A percentile compares a stretch with the other conserved stretches of the same genome.
Evolutionary conservation across 2,888 invertebrate species (phyloP).

Genomic region (Bellardia pandia): DNA sequence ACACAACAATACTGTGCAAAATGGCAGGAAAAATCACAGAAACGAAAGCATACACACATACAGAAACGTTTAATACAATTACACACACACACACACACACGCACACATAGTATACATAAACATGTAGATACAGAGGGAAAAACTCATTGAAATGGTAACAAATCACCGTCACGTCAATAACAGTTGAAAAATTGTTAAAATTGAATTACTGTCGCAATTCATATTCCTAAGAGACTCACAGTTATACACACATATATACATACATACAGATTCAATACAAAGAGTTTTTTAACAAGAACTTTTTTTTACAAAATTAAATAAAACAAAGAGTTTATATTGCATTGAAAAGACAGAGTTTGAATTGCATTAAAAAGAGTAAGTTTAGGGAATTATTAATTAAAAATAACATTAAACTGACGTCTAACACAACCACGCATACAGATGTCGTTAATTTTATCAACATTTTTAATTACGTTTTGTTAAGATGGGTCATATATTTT

Average conservation of each 20-base stretch:
- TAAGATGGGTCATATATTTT: too few species aligned
- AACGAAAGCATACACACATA: slow-evolving; percentile 26
- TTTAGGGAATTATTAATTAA: too few species aligned
- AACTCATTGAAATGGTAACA: slow-evolving; percentile 77
- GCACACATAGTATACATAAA: neutral
- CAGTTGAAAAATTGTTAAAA: slow-evolving; percentile 83
- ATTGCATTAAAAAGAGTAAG: too few species aligned
- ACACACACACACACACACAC: neutral
- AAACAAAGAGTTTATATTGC: too few species aligned
- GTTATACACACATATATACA: slow-evolving; percentile 18
- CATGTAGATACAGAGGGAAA: slow-evolving; percentile 26
- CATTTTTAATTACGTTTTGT: too few species aligned
- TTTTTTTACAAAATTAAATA: too few species aligned
- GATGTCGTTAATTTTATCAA: too few species aligned
- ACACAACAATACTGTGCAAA: slow-evolving; percentile 27
- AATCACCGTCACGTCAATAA: slow-evolving; percentile 83
- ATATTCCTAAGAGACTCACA: slow-evolving; percentile 70
- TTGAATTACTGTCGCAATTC: slow-evolving; percentile 79
- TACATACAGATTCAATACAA: neutral
- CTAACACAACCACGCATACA: too few species aligned
- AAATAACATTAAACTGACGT: too few species aligned
- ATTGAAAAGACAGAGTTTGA: too few species aligned
- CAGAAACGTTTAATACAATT: neutral
- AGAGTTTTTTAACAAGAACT: too few species aligned
- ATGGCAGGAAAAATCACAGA: slow-evolving; percentile 45